Evolutionary conservation across 2,888 invertebrate genomes (phyloP).

Genomic region (Lymantria monacha): DNA sequence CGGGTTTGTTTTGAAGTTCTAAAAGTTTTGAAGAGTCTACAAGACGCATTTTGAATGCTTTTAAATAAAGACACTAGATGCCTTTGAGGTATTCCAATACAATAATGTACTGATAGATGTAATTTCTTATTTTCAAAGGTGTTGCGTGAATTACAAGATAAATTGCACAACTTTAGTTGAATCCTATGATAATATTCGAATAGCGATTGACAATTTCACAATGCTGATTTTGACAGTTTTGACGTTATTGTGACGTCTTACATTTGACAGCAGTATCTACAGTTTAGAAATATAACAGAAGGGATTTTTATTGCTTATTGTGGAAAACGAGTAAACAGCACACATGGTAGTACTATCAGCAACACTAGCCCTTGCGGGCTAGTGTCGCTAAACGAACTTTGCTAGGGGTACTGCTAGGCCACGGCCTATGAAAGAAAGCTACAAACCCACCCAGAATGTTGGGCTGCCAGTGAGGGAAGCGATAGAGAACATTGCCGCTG

Average conservation of each 20-base stretch:
- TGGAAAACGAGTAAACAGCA: too few relatives aligned
- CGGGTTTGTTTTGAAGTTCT: constrained; percentile 86
- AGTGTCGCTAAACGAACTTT: too few relatives aligned
- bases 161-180: constrained; percentile 55
- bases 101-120: constrained; percentile 16
- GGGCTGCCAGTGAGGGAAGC: too few relatives aligned
- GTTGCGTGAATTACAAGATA: constrained; percentile 39
- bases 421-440: too few relatives aligned
- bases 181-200: constrained; percentile 35
- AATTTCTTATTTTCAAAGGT: constrained; percentile 16
- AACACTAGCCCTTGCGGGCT: too few relatives aligned
- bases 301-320: too few relatives aligned
- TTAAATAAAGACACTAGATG: constrained; percentile 4
- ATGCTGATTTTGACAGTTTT: neutral
- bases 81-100: neutral
- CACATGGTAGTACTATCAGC: too few relatives aligned
- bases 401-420: too few relatives aligned
- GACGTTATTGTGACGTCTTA: constrained; percentile 13
- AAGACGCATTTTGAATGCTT: constrained; percentile 75
- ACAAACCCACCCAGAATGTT: too few relatives aligned
- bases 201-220: constrained; percentile 1
- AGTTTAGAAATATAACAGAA: constrained; percentile 1
- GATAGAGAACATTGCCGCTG: too few relatives aligned
- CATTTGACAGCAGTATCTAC: neutral
- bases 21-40: constrained; percentile 81